Evolutionary conservation across 2,113 vertebrate genomes (phyloP).

Genomic region (Manacus vitellinus): DNA sequence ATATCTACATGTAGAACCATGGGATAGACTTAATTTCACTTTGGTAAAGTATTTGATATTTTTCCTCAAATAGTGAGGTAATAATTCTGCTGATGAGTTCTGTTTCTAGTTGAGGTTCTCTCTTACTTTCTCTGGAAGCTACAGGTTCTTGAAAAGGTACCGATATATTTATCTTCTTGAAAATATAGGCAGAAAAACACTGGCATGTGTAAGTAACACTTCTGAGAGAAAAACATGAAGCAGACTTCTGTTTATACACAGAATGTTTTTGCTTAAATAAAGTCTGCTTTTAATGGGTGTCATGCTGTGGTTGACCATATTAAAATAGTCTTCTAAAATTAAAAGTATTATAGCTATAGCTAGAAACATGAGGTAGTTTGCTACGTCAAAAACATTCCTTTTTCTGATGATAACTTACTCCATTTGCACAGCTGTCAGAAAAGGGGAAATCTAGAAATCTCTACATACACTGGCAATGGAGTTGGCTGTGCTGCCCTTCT

Average conservation of each 20-base stretch:
- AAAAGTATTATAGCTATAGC: neutral
- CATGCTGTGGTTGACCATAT: neutral
- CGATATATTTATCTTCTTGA: neutral
- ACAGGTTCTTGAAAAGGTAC: neutral
- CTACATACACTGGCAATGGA: neutral
- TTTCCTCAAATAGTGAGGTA: neutral
- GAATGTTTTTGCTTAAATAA: neutral
- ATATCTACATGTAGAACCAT: neutral
- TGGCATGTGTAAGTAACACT: neutral
- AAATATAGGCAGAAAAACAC: neutral
- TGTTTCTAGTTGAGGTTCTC: neutral
- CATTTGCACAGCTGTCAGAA: neutral
- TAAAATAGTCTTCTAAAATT: neutral
- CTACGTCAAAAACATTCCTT: neutral
- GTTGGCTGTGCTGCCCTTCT: neutral
- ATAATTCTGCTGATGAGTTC: neutral
- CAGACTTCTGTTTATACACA: neutral
- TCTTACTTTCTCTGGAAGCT: neutral
- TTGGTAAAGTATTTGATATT: neutral
- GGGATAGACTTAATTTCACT: neutral
- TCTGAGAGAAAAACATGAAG: neutral
- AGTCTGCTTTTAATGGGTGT: neutral
- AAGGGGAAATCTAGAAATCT: neutral
- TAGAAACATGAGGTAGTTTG: neutral
- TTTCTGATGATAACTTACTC: neutral